A percentile compares a stretch with the other conserved stretches of the same genome.
Conservation (phyloP, 2,888 invertebrate genomes). For the Fragum sueziense region DNA sequence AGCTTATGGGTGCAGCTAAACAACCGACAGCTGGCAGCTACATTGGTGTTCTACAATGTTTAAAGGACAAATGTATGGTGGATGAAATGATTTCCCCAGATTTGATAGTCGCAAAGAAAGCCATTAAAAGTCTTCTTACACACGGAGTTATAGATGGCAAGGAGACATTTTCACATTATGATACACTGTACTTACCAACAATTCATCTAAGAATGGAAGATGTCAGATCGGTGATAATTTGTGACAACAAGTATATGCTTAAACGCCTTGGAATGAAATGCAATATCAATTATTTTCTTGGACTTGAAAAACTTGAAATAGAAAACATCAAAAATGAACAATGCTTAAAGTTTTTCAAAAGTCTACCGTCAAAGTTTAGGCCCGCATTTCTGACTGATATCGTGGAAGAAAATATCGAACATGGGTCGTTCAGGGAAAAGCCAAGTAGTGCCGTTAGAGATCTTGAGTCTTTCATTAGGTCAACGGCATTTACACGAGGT, state of each 20-base stretch:
- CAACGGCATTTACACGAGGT: slow-evolving; percentile 9
- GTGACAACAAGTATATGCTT: slow-evolving; percentile 33
- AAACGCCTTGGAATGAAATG: slow-evolving; percentile 17
- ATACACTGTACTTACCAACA: slow-evolving; percentile 35
- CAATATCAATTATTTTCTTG: slow-evolving; percentile 36
- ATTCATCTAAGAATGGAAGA: slow-evolving; percentile 3
- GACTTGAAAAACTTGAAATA: slow-evolving; percentile 27
- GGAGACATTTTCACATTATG: neutral
- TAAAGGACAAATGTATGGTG: slow-evolving; percentile 38
- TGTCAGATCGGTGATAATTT: slow-evolving; percentile 39
- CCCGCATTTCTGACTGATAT: slow-evolving; percentile 60
- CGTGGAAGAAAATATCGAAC: slow-evolving; percentile 56
- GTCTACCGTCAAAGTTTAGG: slow-evolving; percentile 50
- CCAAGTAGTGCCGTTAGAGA: neutral
- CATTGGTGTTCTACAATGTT: slow-evolving; percentile 54
- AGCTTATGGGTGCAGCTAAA: slow-evolving; percentile 60
- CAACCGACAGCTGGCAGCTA: slow-evolving; percentile 58
- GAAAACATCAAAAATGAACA: slow-evolving; percentile 4
- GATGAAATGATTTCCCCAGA: slow-evolving; percentile 59
- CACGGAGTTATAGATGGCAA: slow-evolving; percentile 12
- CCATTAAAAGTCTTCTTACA: slow-evolving; percentile 34
- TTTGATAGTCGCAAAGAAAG: slow-evolving; percentile 37
- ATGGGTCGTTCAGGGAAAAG: neutral
- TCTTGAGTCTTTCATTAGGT: slow-evolving; percentile 14
- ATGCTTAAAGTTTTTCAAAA: slow-evolving; percentile 29